These are phyloP conservation scores for Chlorocebus sabaeus DNA, from an alignment of 2,113 vertebrate species.

Conservation along the genomic window DNA sequence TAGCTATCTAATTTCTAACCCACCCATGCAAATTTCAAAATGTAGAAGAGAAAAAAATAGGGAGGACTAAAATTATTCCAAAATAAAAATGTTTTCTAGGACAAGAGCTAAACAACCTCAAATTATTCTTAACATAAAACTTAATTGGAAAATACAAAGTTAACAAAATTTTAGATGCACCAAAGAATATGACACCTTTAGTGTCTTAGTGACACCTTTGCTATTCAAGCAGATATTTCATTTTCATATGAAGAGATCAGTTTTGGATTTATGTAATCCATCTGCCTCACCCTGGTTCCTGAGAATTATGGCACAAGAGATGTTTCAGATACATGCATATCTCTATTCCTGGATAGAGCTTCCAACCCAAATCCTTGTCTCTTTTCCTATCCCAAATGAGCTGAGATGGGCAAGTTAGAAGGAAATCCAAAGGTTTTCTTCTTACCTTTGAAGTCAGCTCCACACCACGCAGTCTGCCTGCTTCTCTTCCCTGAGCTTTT, in stretches of 20 bases:
- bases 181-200: not conserved
- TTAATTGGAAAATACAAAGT: conserved; percentile 25
- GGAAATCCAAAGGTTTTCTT: not conserved
- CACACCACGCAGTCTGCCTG: not conserved
- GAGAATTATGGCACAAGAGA: not conserved
- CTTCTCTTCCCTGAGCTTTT: not conserved
- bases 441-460: not conserved
- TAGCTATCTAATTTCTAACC: conserved; percentile 42
- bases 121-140: conserved; percentile 39
- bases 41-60: conserved; percentile 19
- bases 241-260: not conserved
- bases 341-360: not conserved
- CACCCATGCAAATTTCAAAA: conserved; percentile 42
- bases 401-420: not conserved
- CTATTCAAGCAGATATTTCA: not conserved
- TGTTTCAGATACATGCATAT: not conserved
- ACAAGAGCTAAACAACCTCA: conserved; percentile 23
- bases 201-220: not conserved
- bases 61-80: not conserved
- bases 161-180: not conserved
- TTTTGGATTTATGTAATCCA: not conserved
- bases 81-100: conserved; percentile 27
- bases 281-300: not conserved
- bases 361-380: not conserved
- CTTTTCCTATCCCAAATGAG: not conserved